Evolutionary conservation across 1,140 invertebrate species (phyloP).

Genomic region (Chelonus insularis): DNA sequence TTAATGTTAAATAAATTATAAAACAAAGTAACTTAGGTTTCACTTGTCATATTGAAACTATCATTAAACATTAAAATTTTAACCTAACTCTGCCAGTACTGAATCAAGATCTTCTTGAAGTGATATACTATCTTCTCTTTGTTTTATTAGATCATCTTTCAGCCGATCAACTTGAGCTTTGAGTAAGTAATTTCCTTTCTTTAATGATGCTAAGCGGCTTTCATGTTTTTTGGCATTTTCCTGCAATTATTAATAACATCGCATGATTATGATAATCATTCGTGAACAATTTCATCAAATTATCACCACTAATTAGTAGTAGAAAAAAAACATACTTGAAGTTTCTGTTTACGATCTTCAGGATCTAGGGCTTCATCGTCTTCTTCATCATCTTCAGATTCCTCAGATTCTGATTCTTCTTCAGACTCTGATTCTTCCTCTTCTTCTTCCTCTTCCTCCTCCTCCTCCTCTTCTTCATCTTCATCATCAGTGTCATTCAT

Average conservation of each 20-base stretch:
- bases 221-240: constrained; percentile 73
- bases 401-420: constrained; percentile 68
- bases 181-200: constrained; percentile 83
- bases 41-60: too few species aligned
- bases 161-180: constrained; percentile 83
- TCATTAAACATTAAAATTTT: constrained; percentile 27
- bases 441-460: constrained; percentile 66
- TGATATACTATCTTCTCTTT: constrained; percentile 73
- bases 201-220: constrained; percentile 73
- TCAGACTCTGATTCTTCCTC: constrained; percentile 63
- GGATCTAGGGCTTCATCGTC: constrained; percentile 64
- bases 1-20: too few species aligned
- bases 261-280: too few species aligned
- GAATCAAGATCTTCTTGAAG: constrained; percentile 83
- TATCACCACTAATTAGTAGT: too few species aligned
- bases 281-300: background rate
- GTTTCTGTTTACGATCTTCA: constrained; percentile 48
- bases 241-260: too few species aligned
- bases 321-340: constrained; percentile 41
- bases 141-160: constrained; percentile 81
- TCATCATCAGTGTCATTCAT: constrained; percentile 80
- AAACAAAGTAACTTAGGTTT: too few species aligned
- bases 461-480: constrained; percentile 61
- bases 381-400: constrained; percentile 65
- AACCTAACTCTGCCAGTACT: constrained; percentile 73